Evolutionary conservation across 2,888 invertebrate species (phyloP), one percentile per base, ranked within the genome.

Genomic region (Clanis bilineata): DNA sequence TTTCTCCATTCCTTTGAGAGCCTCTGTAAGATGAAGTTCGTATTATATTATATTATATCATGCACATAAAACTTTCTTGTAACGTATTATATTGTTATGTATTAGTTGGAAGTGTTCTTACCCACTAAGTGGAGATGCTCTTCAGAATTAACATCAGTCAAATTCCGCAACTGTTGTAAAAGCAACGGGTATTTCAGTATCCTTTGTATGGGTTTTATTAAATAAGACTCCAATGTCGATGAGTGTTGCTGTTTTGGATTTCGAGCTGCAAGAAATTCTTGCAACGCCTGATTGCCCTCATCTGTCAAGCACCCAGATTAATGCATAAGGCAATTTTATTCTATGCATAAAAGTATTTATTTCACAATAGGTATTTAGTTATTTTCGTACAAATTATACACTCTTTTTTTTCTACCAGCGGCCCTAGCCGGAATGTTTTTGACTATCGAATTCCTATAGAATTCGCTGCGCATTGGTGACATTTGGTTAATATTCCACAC

Each of bases 181-280:
- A 99, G 94, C 75, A 99, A 90, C 18, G 99, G 99, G 93, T 99
- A 99, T 91, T 99, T 98, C 70, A 99, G 95, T 93, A 99, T 98
- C 92, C 99, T 95, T 91, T 99, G 99, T 86, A 99, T 99, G 64
- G 99, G 99, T 92, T 99, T 99, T 86, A 99, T 99, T 90, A 99
- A 94, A 94, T 98, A 99, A 58, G 98, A 99, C 91, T 99, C 98
- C 84, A 99, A 93, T 25, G 98, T 98, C 74, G 97, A 97, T 65
- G 98, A 98, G 90, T 99, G 98, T 91, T 99, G 98, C 86, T 98
- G 98, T 81, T 97, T 96, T 62, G 98, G 98, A 94, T 99, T 99
- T 84, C 98, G 94, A 62, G 98, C 96, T 65, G 96, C 95, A 78
- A 99, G 94, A 91, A 99, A 98, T 93, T 98, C 98, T 93, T 98